Base-by-base conservation (phyloP, 2,888 invertebrate genomes). In the Eupithecia abbreviata region DNA sequence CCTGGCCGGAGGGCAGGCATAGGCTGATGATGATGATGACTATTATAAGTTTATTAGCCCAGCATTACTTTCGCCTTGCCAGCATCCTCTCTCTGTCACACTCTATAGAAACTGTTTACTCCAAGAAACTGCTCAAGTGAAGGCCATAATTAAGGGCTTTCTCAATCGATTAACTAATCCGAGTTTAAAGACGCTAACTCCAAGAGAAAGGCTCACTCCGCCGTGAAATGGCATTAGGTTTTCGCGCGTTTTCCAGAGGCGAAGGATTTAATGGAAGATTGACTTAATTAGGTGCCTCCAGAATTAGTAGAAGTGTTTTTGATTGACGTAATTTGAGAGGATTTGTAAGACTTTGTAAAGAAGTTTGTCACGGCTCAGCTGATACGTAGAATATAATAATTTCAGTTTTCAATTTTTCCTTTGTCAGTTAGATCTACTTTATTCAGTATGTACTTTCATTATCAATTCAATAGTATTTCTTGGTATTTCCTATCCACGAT, bases 211-310 rank as follows among this genome's bases (percentile, higher is more conserved):
- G 95, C 94, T 94, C 94, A 95, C 93, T 94, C 94, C 92, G 89
- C 88, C 94, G 95, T 95, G 94, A 94, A 95, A 95, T 95, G 93
- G 94, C 91, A 93, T 95, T 95, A 95, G 93, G 93, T 94, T 94
- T 94, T 94, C 93, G 91, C 93, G 92, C 93, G 90, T 93, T 94
- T 94, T 92, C 65, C 69, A 69, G 47, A 45, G 47, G 18, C 66
- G 66, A 68, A 18, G 93, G 93, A 89, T 93, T 94, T 93, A 89
- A 94, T 92, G 91, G 90, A 84, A 90, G 93, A 93, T 93, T 93
- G 91, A 93, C 92, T 94, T 94, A 94, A 95, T 95, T 94, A 92
- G 90, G 85, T 84, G 88, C 87, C 89, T 84, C 89, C 89, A 88
- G 92, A 82, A 93, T 93, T 93, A 91, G 89, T 85, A 84, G 84